phyloP scores from a whole-genome alignment of 1,140 invertebrate genomes.

The Stegodyphus mimosarum region DNA sequence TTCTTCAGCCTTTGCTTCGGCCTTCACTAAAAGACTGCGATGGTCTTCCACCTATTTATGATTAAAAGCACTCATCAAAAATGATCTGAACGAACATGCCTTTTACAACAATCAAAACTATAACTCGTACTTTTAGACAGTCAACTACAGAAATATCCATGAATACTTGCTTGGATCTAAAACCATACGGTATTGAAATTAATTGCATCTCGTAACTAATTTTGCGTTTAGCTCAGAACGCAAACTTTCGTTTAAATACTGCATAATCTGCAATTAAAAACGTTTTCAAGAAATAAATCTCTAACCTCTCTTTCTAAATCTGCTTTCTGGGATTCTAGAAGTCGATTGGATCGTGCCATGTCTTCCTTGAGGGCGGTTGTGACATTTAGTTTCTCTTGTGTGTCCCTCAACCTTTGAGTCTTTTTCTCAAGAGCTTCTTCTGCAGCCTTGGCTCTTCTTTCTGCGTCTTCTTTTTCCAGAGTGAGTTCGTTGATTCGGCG shows the following conservation, averaged over 20 bases:
- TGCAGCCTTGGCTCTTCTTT: conserved; percentile 19
- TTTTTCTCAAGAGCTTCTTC: conserved; percentile 50
- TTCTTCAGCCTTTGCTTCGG: conserved; percentile 48
- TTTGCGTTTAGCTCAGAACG: too few species aligned
- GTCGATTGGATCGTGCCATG: conserved; percentile 71
- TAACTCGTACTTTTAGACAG: too few species aligned
- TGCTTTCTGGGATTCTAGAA: conserved; percentile 72
- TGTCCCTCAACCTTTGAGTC: conserved; percentile 67
- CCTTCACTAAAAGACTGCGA: conserved; percentile 40
- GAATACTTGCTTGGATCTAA: too few species aligned
- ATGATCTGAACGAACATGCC: too few species aligned
- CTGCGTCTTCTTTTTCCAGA: conserved; percentile 16
- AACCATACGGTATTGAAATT: too few species aligned
- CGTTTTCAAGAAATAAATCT: too few species aligned
- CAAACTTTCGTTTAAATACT: too few species aligned
- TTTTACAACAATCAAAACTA: too few species aligned
- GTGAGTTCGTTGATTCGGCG: not conserved
- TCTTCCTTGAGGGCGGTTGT: conserved; percentile 70
- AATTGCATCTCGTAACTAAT: too few species aligned
- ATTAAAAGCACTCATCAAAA: too few species aligned
- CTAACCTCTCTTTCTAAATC: conserved; percentile 71
- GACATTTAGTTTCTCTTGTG: conserved; percentile 72
- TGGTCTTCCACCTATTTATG: conserved; percentile 23
- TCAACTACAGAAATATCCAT: too few species aligned
- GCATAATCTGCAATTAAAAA: too few species aligned